Base-by-base conservation (phyloP, 1,140 invertebrate genomes). In the Teleopsis dalmanni region DNA sequence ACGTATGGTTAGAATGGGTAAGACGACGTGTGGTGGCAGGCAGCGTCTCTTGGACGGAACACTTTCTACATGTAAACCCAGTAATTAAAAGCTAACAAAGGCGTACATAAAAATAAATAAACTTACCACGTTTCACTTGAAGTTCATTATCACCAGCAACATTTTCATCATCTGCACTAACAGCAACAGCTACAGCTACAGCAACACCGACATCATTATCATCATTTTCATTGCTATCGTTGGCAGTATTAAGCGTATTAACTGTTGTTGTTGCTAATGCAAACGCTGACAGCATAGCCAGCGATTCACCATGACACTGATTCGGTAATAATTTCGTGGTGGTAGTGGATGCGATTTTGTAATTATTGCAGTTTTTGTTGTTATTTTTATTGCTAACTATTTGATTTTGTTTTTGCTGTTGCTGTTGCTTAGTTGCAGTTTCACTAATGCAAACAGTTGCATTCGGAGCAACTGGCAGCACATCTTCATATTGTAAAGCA, bases 11-110 rank as follows among this genome's bases (percentile, higher is more conserved):
- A n/a, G n/a, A n/a, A n/a, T n/a, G n/a, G n/a, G n/a, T n/a, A n/a
- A n/a, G n/a, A n/a, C n/a, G n/a, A n/a, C 56, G n/a, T n/a, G n/a
- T n/a, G n/a, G n/a, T n/a, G n/a, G n/a, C n/a, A n/a, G n/a, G n/a
- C n/a, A n/a, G n/a, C n/a, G n/a, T n/a, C n/a, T n/a, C n/a, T n/a
- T n/a, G n/a, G n/a, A n/a, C n/a, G n/a, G n/a, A n/a, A n/a, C n/a
- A n/a, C n/a, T 29, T 29, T 29, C 27, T 29, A 29, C 27, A n/a
- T n/a, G n/a, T n/a, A n/a, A n/a, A n/a, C n/a, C n/a, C 41, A 52
- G 57, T 65, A 65, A 65, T 65, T 65, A 65, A 65, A 65, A 65
- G 62, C 60, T 60, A 65, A 65, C 62, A 60, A 58, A 58, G 56
- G 52, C 49, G 44, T 53, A 59, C 52, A 56, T 42, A 45, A 45